Percentiles rank a stretch among this genome's conserved stretches.
Conservation (phyloP, 1,140 invertebrate genomes). For the Samia ricini region DNA sequence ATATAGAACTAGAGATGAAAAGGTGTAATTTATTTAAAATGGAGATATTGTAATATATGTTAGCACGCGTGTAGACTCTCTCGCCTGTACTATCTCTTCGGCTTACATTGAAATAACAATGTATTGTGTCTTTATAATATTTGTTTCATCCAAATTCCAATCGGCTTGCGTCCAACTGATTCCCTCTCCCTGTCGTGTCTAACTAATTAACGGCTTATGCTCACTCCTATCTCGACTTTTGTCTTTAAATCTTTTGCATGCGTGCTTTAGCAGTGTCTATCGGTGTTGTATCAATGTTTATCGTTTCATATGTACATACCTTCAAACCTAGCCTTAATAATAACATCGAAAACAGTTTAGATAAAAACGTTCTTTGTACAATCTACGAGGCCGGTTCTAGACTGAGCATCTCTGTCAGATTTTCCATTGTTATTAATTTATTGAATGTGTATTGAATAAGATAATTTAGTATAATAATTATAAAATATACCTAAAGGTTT, state of each 20-base stretch:
- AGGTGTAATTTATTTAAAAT: constrained; percentile 55
- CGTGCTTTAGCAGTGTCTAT: constrained; percentile 65
- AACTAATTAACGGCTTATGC: constrained; percentile 11
- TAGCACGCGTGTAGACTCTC: constrained; percentile 62
- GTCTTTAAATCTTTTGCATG: constrained; percentile 75
- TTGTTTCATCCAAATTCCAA: constrained; percentile 75
- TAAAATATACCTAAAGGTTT: constrained; percentile 1
- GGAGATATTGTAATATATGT: constrained; percentile 47
- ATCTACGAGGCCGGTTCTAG: constrained; percentile 20
- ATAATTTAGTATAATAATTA: constrained; percentile 16
- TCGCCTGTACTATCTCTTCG: constrained; percentile 38
- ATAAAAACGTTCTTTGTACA: constrained; percentile 49
- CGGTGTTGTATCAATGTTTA: background rate
- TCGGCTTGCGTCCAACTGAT: background rate
- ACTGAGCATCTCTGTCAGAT: constrained; percentile 9
- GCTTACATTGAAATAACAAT: constrained; percentile 74
- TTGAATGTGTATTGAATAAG: constrained; percentile 68
- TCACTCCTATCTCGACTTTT: constrained; percentile 44
- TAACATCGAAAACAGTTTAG: constrained; percentile 73
- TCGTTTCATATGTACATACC: constrained; percentile 26
- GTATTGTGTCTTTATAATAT: constrained; percentile 47
- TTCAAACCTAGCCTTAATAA: constrained; percentile 70
- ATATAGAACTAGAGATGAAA: constrained; percentile 53
- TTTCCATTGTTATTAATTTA: constrained; percentile 45
- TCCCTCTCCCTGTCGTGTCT: constrained; percentile 9